A percentile compares a stretch with the other conserved stretches of the same genome.
phyloP scores from a whole-genome alignment of 2,888 invertebrate species.

The Entomobrya multifasciata region DNA sequence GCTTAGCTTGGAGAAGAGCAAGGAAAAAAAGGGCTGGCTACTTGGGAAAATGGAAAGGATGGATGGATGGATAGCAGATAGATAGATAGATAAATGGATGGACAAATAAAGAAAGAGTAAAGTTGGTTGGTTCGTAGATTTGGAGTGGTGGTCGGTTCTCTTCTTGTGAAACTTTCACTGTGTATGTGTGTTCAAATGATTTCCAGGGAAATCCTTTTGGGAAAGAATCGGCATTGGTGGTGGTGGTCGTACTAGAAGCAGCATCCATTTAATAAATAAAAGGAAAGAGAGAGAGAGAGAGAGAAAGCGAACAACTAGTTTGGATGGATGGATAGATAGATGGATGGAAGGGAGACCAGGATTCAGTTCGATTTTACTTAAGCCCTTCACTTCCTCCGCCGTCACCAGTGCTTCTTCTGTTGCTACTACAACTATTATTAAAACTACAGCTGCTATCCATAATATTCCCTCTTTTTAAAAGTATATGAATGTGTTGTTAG shows the following conservation, averaged over 20 bases:
- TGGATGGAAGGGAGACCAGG: slow-evolving; percentile 11
- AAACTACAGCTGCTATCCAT: too few relatives aligned
- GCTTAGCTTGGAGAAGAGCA: too few relatives aligned
- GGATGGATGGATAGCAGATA: slow-evolving; percentile 61
- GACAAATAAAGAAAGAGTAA: slow-evolving; percentile 44
- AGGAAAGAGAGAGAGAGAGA: background rate
- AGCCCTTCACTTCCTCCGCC: slow-evolving; percentile 26
- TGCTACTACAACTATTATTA: too few relatives aligned
- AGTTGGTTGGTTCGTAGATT: slow-evolving; percentile 6
- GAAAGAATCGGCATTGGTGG: too few relatives aligned
- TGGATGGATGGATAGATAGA: background rate
- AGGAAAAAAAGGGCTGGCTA: slow-evolving; percentile 31
- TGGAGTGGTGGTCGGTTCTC: slow-evolving; percentile 8
- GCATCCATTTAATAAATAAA: slow-evolving; percentile 16
- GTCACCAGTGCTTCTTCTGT: too few relatives aligned
- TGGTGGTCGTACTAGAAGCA: too few relatives aligned
- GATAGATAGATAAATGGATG: too few relatives aligned
- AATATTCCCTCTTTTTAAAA: too few relatives aligned
- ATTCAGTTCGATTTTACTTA: slow-evolving; percentile 31
- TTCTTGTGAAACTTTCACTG: slow-evolving; percentile 18
- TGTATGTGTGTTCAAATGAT: background rate
- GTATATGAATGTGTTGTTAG: too few relatives aligned
- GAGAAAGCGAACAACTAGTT: too few relatives aligned
- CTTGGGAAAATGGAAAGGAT: slow-evolving; percentile 16
- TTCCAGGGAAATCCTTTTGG: slow-evolving; percentile 24